These are phyloP conservation scores for Augochlorella aurata DNA, from an alignment of 2,888 invertebrate genomes.

Conservation along the genomic window DNA sequence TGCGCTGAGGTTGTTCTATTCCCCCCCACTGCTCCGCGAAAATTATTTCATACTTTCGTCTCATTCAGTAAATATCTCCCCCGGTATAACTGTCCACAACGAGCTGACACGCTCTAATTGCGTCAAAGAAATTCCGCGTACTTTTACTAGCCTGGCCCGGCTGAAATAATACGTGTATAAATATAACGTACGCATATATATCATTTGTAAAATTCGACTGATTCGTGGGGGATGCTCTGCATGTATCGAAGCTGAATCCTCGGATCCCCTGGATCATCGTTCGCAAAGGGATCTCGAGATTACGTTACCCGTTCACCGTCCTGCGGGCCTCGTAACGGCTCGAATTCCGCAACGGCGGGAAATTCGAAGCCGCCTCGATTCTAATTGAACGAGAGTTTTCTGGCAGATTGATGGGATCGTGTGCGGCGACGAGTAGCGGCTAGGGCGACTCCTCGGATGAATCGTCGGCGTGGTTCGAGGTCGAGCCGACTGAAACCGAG, in stretches of 20 bases:
- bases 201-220: neutral
- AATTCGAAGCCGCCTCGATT: neutral
- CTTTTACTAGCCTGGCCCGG: neutral
- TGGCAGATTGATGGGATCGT: neutral
- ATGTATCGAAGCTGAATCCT: neutral
- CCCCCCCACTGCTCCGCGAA: neutral
- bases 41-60: constrained; percentile 15
- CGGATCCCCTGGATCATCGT: neutral
- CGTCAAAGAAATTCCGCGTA: neutral
- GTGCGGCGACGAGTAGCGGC: neutral
- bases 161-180: too few relatives aligned
- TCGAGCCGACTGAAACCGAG: constrained; percentile 29
- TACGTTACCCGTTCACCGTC: neutral
- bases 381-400: neutral
- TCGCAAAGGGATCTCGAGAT: neutral
- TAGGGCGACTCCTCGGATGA: constrained; percentile 32
- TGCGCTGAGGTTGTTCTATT: constrained; percentile 64
- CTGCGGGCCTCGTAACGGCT: neutral
- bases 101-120: neutral
- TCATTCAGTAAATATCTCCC: neutral
- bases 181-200: neutral
- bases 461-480: constrained; percentile 30
- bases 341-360: neutral
- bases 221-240: neutral
- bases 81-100: neutral